phyloP scores from a whole-genome alignment of 1,140 invertebrate genomes.

The Lepidurus apus region DNA sequence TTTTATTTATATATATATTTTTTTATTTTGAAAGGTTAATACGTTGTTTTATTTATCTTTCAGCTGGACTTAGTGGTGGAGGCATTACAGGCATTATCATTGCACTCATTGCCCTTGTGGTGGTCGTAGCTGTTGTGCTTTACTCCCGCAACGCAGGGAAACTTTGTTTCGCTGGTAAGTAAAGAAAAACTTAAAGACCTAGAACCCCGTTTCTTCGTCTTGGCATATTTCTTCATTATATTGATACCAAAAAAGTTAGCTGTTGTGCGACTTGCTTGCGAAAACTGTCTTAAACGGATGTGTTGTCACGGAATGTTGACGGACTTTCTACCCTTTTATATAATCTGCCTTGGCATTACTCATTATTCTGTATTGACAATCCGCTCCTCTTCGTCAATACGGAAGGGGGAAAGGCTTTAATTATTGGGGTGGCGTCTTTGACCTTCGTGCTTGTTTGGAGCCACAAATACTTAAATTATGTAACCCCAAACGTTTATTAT shows the following conservation, averaged over 20 bases:
- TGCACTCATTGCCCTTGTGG: neutral
- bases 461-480: no score
- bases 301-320: no score
- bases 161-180: neutral
- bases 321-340: no score
- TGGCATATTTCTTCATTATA: neutral
- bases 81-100: neutral
- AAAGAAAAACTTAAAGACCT: neutral
- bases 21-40: neutral
- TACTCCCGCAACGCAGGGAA: neutral
- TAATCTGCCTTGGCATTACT: no score
- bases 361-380: no score
- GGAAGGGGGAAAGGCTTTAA: no score
- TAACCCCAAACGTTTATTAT: no score
- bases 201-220: neutral
- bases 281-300: no score
- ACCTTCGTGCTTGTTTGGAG: no score
- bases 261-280: neutral
- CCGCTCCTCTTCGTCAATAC: no score
- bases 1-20: no score
- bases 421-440: no score
- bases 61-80: neutral
- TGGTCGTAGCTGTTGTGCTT: neutral
- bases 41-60: neutral
- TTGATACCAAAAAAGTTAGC: neutral